Evolutionary conservation across 2,113 vertebrate genomes (phyloP), one percentile per base, ranked within the genome.

Genomic region (Callorhinus ursinus): DNA sequence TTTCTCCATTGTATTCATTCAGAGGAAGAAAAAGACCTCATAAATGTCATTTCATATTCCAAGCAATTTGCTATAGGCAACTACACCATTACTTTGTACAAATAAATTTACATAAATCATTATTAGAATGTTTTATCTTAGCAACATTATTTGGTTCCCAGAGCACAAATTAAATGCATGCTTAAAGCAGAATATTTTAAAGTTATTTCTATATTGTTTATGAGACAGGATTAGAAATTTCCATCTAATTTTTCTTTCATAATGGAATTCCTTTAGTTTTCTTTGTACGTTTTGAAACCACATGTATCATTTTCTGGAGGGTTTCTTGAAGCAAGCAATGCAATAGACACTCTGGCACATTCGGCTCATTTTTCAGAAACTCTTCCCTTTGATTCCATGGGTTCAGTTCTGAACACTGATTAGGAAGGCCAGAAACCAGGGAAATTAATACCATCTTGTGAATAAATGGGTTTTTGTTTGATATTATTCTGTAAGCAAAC

Each of bases 61-160:
- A 96, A 98, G 97, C 97, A 98, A 98, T 97, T 98, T 98, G 98
- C 98, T 98, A 98, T 97, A 98, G 98, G 98, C 98, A 98, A 98
- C 97, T 97, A 98, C 96, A 98, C 96, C 94, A 97, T 95, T 98
- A 98, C 96, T 98, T 97, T 98, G 97, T 98, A 98, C 98, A 99
- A 98, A 99, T 98, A 98, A 98, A 98, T 98, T 98, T 98, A 98
- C 98, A 99, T 98, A 98, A 98, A 98, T 98, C 98, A 98, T 98
- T 98, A 99, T 98, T 98, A 98, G 97, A 98, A 96, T 98, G 97
- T 97, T 98, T 98, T 98, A 98, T 98, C 97, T 97, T 96, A 95
- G 97, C 97, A 98, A 98, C 97, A 98, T 98, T 97, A 98, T 98
- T 98, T 98, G 98, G 97, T 93, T 98, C 98, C 98, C 98, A 98